These are phyloP conservation scores for Leguminivora glycinivorella DNA, from an alignment of 1,140 invertebrate species.

Conservation along the genomic window DNA sequence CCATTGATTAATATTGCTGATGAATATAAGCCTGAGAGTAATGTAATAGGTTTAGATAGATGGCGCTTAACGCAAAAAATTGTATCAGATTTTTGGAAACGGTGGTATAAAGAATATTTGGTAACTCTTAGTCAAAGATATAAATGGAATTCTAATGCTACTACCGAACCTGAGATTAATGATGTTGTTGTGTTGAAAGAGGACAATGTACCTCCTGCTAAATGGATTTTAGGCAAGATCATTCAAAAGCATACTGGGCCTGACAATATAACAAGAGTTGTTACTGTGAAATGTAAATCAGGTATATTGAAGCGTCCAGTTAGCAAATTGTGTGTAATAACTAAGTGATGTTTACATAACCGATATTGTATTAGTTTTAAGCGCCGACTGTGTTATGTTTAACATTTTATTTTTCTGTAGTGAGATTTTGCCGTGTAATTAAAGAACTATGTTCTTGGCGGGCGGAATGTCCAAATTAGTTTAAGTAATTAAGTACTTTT, in stretches of 20 bases:
- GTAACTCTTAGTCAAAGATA: neutral
- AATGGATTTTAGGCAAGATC: slow-evolving; percentile 2
- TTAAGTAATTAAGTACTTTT: neutral
- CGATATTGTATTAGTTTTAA: neutral
- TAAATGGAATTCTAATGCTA: neutral
- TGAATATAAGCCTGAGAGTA: neutral
- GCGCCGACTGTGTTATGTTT: neutral
- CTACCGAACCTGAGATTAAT: neutral
- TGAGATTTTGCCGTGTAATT: neutral
- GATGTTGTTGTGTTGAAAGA: slow-evolving; percentile 13
- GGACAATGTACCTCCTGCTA: slow-evolving; percentile 19
- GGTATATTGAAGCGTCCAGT: neutral
- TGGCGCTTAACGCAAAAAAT: slow-evolving; percentile 24
- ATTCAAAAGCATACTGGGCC: neutral
- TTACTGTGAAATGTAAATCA: neutral
- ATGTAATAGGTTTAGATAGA: neutral
- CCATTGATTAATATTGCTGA: slow-evolving; percentile 37
- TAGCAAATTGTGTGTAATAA: neutral
- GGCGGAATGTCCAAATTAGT: slow-evolving; percentile 1
- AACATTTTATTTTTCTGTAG: neutral
- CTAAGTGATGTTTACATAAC: neutral
- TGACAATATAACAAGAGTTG: slow-evolving; percentile 9
- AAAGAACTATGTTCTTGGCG: slow-evolving; percentile 6
- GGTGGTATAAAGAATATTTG: slow-evolving; percentile 30
- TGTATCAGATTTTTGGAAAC: slow-evolving; percentile 29